A percentile compares a stretch with the other conserved stretches of the same genome.
Conservation (phyloP, 2,888 invertebrate genomes). For the Xestoiulus laeticollis region DNA sequence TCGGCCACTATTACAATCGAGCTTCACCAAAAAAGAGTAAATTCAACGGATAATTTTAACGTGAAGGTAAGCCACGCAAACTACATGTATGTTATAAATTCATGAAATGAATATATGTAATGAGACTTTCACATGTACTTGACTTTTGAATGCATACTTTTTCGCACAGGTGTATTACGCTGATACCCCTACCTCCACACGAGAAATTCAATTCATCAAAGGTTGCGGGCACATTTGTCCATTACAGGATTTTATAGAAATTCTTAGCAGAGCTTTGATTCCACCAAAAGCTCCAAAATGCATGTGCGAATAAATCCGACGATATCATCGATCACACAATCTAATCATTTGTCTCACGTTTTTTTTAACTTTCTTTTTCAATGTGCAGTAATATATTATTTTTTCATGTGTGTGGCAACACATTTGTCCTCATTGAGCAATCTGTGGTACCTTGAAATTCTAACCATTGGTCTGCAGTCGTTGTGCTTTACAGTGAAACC, state of each 20-base stretch:
- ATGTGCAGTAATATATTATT: no score
- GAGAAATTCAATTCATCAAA: neutral
- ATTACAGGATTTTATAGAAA: neutral
- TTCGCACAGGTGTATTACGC: neutral
- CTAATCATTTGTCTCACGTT: no score
- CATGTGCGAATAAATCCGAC: neutral
- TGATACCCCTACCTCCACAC: neutral
- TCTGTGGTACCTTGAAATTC: no score
- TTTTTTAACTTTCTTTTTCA: no score
- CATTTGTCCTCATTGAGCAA: no score
- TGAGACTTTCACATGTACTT: neutral
- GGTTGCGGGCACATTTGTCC: neutral
- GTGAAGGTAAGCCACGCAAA: neutral
- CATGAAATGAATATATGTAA: neutral
- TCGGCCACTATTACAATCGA: neutral
- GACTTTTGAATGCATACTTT: neutral
- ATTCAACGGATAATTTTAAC: neutral
- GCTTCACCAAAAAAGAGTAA: neutral
- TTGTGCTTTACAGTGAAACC: no score
- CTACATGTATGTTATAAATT: neutral
- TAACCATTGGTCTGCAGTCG: no score
- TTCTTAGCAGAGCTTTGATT: neutral
- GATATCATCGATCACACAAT: no score
- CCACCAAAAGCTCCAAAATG: neutral
- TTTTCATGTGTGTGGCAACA: no score